These are phyloP conservation scores for Egretta garzetta DNA, from an alignment of 2,113 vertebrate genomes.

Conservation along the genomic window DNA sequence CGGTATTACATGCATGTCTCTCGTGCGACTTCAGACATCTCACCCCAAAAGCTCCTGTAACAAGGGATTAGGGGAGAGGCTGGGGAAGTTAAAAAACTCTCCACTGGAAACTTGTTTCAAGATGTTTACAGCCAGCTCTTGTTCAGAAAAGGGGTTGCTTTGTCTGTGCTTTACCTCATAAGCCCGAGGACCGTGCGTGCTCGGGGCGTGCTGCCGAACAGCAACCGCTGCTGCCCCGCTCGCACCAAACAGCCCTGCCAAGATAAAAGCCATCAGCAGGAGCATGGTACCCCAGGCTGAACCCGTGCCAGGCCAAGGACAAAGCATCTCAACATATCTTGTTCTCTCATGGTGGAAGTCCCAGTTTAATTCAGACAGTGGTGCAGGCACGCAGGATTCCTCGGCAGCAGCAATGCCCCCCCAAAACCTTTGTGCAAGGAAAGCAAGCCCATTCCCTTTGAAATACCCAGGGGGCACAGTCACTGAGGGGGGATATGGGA, in stretches of 20 bases:
- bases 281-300: not conserved
- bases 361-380: not conserved
- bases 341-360: not conserved
- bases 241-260: not conserved
- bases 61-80: slow-evolving; percentile 37
- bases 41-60: slow-evolving; percentile 19
- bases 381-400: not conserved
- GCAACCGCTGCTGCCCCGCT: not conserved
- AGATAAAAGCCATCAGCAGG: not conserved
- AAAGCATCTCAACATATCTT: not conserved
- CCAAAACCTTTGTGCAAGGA: not conserved
- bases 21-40: not conserved
- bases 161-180: not conserved
- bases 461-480: not conserved
- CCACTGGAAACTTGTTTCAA: not conserved
- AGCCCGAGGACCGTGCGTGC: fast-evolving
- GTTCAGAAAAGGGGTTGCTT: not conserved
- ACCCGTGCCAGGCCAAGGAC: fast-evolving
- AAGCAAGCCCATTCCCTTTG: not conserved
- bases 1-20: not conserved
- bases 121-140: not conserved
- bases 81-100: not conserved
- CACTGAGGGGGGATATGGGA: not conserved
- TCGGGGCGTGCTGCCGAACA: fast-evolving
- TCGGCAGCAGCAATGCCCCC: not conserved